phyloP scores from a whole-genome alignment of 2,113 vertebrate genomes.

The Pantherophis guttatus region DNA sequence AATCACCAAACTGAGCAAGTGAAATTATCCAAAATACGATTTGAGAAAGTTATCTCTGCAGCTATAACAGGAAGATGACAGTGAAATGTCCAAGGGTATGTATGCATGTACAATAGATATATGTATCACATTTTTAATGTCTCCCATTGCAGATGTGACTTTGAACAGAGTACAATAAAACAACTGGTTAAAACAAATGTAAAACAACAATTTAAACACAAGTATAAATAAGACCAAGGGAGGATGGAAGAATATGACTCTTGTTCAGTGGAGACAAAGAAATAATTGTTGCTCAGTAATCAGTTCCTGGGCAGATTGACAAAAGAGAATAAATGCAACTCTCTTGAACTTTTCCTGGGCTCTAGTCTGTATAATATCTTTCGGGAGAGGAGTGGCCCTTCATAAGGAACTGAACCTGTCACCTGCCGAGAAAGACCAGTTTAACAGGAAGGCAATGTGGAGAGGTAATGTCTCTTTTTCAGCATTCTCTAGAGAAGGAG shows the following conservation, averaged over 20 bases:
- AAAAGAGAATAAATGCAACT: neutral
- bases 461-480: neutral
- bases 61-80: conserved; percentile 37
- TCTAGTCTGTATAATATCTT: neutral
- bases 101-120: neutral
- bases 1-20: conserved; percentile 61
- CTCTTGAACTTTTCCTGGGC: neutral
- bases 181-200: neutral
- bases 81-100: conserved; percentile 3
- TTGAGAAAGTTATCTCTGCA: conserved; percentile 40
- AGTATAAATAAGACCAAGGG: neutral
- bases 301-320: neutral
- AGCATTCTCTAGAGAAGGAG: neutral
- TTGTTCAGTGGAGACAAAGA: neutral
- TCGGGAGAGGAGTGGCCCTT: neutral
- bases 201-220: neutral
- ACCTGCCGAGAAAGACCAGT: neutral
- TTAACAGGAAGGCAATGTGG: neutral
- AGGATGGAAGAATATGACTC: neutral
- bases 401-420: neutral
- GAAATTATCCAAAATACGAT: conserved; percentile 44
- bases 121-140: neutral
- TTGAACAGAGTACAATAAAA: neutral
- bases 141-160: neutral
- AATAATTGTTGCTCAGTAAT: neutral